These are phyloP conservation scores for Syrista parreyssii DNA, from an alignment of 2,888 invertebrate species.

Conservation along the genomic window DNA sequence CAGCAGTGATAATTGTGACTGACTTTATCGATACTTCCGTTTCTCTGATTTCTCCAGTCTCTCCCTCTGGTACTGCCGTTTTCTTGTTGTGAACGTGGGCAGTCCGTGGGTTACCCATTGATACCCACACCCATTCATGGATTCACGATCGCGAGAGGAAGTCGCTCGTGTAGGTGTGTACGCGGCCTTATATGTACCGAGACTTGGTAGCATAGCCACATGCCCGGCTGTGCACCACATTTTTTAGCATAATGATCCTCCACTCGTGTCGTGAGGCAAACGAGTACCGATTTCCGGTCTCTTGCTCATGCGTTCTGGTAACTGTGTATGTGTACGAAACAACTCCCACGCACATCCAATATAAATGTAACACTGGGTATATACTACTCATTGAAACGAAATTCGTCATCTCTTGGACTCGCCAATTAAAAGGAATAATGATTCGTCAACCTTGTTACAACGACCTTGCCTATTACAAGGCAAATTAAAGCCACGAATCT, in stretches of 20 bases:
- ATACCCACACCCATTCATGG: slow-evolving; percentile 59
- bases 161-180: slow-evolving; percentile 44
- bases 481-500: no score
- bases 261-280: no score
- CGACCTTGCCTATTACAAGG: no score
- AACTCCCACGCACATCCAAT: no score
- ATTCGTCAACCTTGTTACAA: no score
- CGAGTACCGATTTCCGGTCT: no score
- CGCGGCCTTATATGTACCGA: slow-evolving; percentile 53
- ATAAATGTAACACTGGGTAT: no score
- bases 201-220: slow-evolving; percentile 13
- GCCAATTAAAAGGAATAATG: no score
- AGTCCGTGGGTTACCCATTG: slow-evolving; percentile 43
- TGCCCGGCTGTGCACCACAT: slow-evolving; percentile 8
- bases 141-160: slow-evolving; percentile 56
- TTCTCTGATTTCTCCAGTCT: slow-evolving; percentile 11
- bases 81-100: background rate
- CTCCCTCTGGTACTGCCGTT: slow-evolving; percentile 7
- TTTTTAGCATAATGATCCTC: slow-evolving; percentile 32
- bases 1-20: background rate
- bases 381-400: no score
- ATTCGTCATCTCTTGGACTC: no score
- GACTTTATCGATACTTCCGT: background rate
- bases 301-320: no score
- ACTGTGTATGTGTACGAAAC: no score